Evolutionary conservation across 2,888 invertebrate genomes (phyloP).

Genomic region (Apoderus coryli): DNA sequence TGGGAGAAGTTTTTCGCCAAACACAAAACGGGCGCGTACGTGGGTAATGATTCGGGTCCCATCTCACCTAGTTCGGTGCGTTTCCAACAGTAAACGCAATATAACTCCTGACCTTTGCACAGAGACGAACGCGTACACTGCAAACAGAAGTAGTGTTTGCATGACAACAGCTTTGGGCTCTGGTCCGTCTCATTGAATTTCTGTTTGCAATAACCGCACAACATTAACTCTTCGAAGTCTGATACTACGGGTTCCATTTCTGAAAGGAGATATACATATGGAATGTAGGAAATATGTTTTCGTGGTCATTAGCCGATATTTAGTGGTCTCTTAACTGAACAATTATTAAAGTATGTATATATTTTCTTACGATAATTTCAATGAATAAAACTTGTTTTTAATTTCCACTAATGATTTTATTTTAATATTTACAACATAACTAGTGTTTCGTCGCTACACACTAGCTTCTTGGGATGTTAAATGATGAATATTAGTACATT

Average conservation of each 20-base stretch:
- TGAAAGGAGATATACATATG: constrained; percentile 9
- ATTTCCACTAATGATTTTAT: too few relatives aligned
- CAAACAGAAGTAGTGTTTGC: constrained; percentile 65
- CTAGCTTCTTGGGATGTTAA: too few relatives aligned
- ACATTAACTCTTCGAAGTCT: constrained; percentile 58
- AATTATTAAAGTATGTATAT: too few relatives aligned
- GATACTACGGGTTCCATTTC: constrained; percentile 36
- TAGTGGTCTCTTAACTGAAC: too few relatives aligned
- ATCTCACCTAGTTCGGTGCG: constrained; percentile 52
- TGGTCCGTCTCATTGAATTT: constrained; percentile 60
- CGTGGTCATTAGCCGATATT: not conserved
- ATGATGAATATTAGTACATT: too few relatives aligned
- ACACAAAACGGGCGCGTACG: constrained; percentile 51
- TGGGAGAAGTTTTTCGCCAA: constrained; percentile 48
- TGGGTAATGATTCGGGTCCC: constrained; percentile 51
- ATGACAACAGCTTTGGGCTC: constrained; percentile 56
- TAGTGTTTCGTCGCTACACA: too few relatives aligned
- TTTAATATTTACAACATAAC: too few relatives aligned
- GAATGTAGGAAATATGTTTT: not conserved
- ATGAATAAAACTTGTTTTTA: too few relatives aligned
- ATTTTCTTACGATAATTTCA: too few relatives aligned
- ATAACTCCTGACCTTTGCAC: constrained; percentile 51
- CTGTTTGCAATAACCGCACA: constrained; percentile 61
- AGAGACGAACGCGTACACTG: constrained; percentile 55
- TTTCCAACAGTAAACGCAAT: constrained; percentile 63